phyloP scores from a whole-genome alignment of 2,797 vertebrate genomes.

The Acanthurus leucopareius region DNA sequence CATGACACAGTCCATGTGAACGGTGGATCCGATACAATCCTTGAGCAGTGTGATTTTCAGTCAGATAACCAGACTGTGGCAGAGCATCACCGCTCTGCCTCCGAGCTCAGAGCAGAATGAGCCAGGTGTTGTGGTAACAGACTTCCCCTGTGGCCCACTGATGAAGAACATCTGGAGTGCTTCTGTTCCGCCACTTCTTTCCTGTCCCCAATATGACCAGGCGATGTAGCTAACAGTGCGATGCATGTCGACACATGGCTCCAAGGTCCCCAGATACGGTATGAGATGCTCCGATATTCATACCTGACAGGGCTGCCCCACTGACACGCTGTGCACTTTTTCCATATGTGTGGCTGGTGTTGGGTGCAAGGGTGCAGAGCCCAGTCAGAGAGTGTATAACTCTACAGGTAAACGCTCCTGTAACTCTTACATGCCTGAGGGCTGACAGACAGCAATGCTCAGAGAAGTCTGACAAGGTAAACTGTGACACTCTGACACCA shows the following conservation, averaged over 20 bases:
- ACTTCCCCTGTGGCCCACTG: conserved; percentile 88
- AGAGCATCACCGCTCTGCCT: conserved; percentile 71
- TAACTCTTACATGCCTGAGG: conserved; percentile 30
- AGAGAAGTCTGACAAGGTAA: conserved; percentile 3
- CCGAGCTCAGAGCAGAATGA: conserved; percentile 72
- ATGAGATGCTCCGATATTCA: conserved; percentile 77
- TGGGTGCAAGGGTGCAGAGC: conserved; percentile 64
- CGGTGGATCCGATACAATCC: conserved; percentile 40
- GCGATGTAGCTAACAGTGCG: conserved; percentile 87
- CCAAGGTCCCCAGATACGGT: conserved; percentile 83
- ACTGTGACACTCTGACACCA: conserved; percentile 12
- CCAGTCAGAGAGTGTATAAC: conserved; percentile 52
- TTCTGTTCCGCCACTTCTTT: conserved; percentile 87
- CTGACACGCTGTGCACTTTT: conserved; percentile 73
- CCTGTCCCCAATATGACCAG: conserved; percentile 88
- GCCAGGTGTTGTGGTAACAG: conserved; percentile 87
- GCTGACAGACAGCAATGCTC: conserved; percentile 10
- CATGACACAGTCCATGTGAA: conserved; percentile 46
- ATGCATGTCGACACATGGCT: conserved; percentile 87
- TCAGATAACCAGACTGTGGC: conserved; percentile 75
- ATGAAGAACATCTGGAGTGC: conserved; percentile 89
- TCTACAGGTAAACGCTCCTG: conserved; percentile 42
- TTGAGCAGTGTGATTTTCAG: conserved; percentile 51
- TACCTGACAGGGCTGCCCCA: conserved; percentile 78
- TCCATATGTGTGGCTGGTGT: conserved; percentile 78